A percentile compares a stretch with the other conserved stretches of the same genome.
Conservation (phyloP, 2,797 vertebrate species). For the Manis javanica region DNA sequence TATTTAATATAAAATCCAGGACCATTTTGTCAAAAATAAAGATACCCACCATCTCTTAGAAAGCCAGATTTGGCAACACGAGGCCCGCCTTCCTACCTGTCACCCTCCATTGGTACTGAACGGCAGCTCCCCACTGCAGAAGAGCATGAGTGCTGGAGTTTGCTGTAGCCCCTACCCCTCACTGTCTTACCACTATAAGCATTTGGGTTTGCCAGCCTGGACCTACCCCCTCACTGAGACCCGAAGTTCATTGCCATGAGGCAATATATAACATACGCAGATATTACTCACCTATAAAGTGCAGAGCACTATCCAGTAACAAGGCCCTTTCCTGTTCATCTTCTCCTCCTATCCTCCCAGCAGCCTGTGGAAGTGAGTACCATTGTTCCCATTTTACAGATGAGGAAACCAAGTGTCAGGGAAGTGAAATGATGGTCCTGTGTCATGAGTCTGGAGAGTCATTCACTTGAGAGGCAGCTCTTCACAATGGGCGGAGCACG, state of each 20-base stretch:
- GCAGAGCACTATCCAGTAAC: not conserved
- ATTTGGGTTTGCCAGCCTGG: not conserved
- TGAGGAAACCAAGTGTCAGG: not conserved
- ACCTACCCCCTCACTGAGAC: not conserved
- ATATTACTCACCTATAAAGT: not conserved
- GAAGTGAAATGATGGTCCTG: not conserved
- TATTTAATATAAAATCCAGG: conserved; percentile 37
- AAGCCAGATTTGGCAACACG: not conserved
- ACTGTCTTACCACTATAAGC: not conserved
- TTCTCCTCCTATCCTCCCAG: not conserved
- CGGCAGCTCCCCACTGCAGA: not conserved
- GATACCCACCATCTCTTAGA: not conserved
- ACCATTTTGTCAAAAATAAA: conserved; percentile 7
- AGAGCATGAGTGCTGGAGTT: not conserved
- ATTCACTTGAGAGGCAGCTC: not conserved
- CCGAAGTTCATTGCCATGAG: not conserved
- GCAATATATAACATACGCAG: not conserved
- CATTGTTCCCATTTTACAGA: not conserved
- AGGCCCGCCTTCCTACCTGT: not conserved
- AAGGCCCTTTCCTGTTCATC: not conserved
- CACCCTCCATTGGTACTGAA: fast-evolving
- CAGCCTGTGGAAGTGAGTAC: not conserved
- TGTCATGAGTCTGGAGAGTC: not conserved
- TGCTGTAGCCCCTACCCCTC: not conserved
- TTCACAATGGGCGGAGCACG: not conserved